A percentile compares a stretch with the other conserved stretches of the same genome.
phyloP scores from a whole-genome alignment of 2,888 invertebrate species.

The Geotrupes spiniger region DNA sequence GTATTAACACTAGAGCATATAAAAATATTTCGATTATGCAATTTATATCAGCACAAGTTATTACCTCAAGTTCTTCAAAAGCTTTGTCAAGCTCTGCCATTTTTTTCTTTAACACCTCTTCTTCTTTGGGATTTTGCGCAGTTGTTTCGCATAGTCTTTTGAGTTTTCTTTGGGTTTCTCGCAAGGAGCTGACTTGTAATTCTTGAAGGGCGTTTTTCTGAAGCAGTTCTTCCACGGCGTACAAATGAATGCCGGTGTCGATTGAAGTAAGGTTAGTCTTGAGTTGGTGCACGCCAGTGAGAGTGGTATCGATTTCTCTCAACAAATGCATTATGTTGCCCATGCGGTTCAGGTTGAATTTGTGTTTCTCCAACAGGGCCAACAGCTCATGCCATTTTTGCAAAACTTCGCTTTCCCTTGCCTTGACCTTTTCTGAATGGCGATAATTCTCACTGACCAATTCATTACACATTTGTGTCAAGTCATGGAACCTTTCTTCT shows the following conservation, averaged over 20 bases:
- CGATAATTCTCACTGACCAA: conserved; percentile 89
- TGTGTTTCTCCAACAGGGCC: conserved; percentile 79
- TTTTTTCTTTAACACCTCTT: conserved; percentile 65
- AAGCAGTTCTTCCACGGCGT: conserved; percentile 91
- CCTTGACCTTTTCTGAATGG: conserved; percentile 74
- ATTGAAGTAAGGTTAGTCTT: conserved; percentile 74
- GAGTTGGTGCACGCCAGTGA: conserved; percentile 78
- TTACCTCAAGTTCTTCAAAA: conserved; percentile 62
- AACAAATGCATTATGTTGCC: conserved; percentile 84
- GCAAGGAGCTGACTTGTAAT: conserved; percentile 83
- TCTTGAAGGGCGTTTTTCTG: conserved; percentile 94
- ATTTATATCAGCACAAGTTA: too few species aligned
- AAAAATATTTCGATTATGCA: conserved; percentile 7
- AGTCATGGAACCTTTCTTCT: conserved; percentile 90
- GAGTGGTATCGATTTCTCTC: conserved; percentile 87
- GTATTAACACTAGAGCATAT: too few species aligned
- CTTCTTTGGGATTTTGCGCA: conserved; percentile 53
- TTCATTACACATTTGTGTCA: conserved; percentile 91
- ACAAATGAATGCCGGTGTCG: conserved; percentile 89
- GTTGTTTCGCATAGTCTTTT: conserved; percentile 60
- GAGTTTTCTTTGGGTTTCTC: conserved; percentile 78
- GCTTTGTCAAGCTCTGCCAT: conserved; percentile 74
- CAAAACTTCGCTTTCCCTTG: conserved; percentile 65
- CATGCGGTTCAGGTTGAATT: conserved; percentile 70
- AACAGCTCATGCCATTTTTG: conserved; percentile 85